Evolutionary conservation across 2,797 vertebrate genomes (phyloP), one percentile per base, ranked within the genome.

Genomic region (Artibeus lituratus): DNA sequence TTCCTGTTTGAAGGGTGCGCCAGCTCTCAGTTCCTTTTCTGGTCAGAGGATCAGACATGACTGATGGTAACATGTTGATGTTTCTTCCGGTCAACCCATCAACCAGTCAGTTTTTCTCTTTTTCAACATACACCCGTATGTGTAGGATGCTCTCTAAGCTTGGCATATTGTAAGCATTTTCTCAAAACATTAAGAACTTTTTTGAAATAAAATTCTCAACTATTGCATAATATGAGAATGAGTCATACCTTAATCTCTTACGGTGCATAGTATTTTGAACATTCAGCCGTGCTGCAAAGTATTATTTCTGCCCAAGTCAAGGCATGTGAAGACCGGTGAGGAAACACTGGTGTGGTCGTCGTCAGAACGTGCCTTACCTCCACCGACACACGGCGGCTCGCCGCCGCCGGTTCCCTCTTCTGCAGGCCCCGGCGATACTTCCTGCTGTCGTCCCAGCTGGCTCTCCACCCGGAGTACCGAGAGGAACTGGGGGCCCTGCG

Each of bases 391-490:
- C 29, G 8, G n/a, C 65, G 67, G 62, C 70, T 73, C 82, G 42
- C n/a, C n/a, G n/a, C n/a, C n/a, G n/a, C n/a, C n/a, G n/a, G n/a
- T n/a, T 95, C 72, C 76, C 90, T 96, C 0, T n/a, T 95, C 87
- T 72, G 37, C 90, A 99, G 99, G 39, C 99, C 99, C 3, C 98
- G 99, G 82, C 99, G 97, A 42, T 99, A 98, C 98, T 99, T 99
- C 97, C 99, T 99, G 73, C 98, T 99, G 55, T 99, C 99, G 0
- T 99, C 99, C 86, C 99, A 99, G 97, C 99, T 99, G 9, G 98
- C 99, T 59, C 98, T 99, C 96, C 99, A 99, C 89, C 98, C 99
- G 0, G 99, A 99, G 94, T 99, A 99, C 97, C 99, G 98, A 0
- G 98, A 99, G 10, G 99, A 99, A 32, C 87, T 99, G 82, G 99